Evolutionary conservation across 2,888 invertebrate genomes (phyloP).

Genomic region (Aleiodes leptofemur): DNA sequence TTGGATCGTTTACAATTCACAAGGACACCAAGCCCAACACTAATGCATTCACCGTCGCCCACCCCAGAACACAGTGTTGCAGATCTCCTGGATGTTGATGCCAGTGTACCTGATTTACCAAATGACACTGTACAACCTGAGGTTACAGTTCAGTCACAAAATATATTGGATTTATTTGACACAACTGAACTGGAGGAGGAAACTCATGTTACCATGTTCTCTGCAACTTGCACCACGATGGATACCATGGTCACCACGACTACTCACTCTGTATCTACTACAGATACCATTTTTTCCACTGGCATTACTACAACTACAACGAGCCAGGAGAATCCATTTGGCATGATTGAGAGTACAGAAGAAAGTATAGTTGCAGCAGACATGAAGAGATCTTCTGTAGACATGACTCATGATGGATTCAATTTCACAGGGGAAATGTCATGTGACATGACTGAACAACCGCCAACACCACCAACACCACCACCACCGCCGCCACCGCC

Average conservation of each 20-base stretch:
- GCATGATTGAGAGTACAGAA: slow-evolving; percentile 32
- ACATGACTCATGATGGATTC: slow-evolving; percentile 45
- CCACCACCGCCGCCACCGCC: too few species aligned
- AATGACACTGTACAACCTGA: slow-evolving; percentile 68
- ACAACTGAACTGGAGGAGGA: slow-evolving; percentile 65
- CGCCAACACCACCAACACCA: too few species aligned
- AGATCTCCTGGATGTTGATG: slow-evolving; percentile 80
- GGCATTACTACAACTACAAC: slow-evolving; percentile 54
- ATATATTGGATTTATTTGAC: slow-evolving; percentile 72
- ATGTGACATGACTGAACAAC: slow-evolving; percentile 30
- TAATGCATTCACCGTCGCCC: slow-evolving; percentile 91
- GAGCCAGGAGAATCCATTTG: slow-evolving; percentile 66
- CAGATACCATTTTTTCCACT: slow-evolving; percentile 57
- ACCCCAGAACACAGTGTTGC: slow-evolving; percentile 83
- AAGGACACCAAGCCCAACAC: slow-evolving; percentile 90
- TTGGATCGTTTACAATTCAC: slow-evolving; percentile 90
- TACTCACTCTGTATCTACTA: slow-evolving; percentile 53
- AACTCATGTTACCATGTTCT: slow-evolving; percentile 58
- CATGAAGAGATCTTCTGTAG: slow-evolving; percentile 61
- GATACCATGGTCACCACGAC: slow-evolving; percentile 45
- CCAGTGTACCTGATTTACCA: slow-evolving; percentile 70
- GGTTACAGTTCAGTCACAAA: slow-evolving; percentile 55
- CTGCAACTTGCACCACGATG: slow-evolving; percentile 53
- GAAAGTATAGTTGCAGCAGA: slow-evolving; percentile 50
- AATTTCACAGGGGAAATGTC: slow-evolving; percentile 42